A percentile compares a stretch with the other conserved stretches of the same genome.
phyloP scores from a whole-genome alignment of 2,113 vertebrate genomes.

The Psilopogon haemacephalus region DNA sequence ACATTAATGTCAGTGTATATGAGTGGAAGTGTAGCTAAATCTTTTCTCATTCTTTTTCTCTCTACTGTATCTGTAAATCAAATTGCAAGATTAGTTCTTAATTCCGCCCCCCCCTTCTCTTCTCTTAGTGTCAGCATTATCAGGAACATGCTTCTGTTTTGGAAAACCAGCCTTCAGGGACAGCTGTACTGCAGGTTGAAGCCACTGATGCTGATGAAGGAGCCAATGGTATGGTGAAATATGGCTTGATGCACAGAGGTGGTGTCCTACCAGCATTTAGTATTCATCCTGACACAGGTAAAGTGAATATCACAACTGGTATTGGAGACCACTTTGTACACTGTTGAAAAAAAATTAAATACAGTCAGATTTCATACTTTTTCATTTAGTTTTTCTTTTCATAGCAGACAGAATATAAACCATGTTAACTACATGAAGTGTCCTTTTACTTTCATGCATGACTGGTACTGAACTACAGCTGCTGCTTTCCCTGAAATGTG shows the following conservation, averaged over 20 bases:
- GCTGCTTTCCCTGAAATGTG: neutral
- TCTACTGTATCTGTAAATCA: neutral
- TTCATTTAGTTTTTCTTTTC: neutral
- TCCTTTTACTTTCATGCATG: neutral
- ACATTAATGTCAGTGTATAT: neutral
- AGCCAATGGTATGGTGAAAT: slow-evolving; percentile 86
- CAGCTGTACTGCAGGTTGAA: slow-evolving; percentile 84
- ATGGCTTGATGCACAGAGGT: slow-evolving; percentile 89
- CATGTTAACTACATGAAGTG: neutral
- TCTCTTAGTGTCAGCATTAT: slow-evolving; percentile 84
- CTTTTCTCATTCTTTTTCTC: neutral
- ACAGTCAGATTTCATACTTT: neutral
- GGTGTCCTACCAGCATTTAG: slow-evolving; percentile 84
- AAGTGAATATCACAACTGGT: neutral
- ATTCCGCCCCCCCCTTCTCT: no score
- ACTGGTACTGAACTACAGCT: neutral
- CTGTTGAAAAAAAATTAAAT: neutral
- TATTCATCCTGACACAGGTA: slow-evolving; percentile 88
- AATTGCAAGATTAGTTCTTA: neutral
- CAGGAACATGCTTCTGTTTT: slow-evolving; percentile 81
- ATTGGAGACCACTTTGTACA: neutral
- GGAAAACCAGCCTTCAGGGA: slow-evolving; percentile 88
- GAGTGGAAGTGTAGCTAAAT: neutral
- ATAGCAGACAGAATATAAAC: neutral
- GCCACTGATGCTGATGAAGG: slow-evolving; percentile 89